Conservation (phyloP, 2,113 vertebrate genomes). For the Sinocyclocheilus rhinocerous region DNA sequence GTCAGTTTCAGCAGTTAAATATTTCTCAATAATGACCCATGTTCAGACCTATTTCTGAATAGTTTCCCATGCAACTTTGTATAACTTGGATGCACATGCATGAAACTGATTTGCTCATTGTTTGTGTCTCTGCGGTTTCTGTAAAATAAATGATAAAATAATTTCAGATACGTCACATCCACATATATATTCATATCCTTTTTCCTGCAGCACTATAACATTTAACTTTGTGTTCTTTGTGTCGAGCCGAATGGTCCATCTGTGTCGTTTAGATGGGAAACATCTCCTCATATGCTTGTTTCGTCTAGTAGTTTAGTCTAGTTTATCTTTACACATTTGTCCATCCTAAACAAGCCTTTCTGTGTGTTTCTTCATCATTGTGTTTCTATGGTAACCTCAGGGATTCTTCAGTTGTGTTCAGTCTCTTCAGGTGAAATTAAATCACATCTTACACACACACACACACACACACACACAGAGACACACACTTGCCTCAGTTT, state of each 20-base stretch:
- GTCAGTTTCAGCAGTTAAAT: too few relatives aligned
- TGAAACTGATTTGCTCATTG: too few relatives aligned
- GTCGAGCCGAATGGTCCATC: neutral
- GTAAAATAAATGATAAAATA: too few relatives aligned
- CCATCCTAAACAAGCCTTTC: neutral
- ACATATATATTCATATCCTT: too few relatives aligned
- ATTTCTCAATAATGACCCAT: too few relatives aligned
- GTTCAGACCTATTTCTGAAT: too few relatives aligned
- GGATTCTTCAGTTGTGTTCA: constrained; percentile 33
- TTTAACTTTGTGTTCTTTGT: neutral
- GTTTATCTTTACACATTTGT: neutral
- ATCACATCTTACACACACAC: neutral
- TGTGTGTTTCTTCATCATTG: neutral
- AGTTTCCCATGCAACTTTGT: too few relatives aligned
- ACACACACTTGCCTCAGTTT: neutral
- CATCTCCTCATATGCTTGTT: neutral
- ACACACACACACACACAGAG: too few relatives aligned
- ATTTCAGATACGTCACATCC: too few relatives aligned
- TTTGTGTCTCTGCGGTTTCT: too few relatives aligned
- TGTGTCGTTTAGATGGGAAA: neutral
- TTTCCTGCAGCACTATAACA: too few relatives aligned
- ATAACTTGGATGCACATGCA: too few relatives aligned
- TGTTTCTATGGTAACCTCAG: constrained; percentile 55
- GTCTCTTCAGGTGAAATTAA: constrained; percentile 42
- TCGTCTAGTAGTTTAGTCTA: neutral